Base-by-base conservation (phyloP, 2,888 invertebrate species). In the Odontothrips loti region DNA sequence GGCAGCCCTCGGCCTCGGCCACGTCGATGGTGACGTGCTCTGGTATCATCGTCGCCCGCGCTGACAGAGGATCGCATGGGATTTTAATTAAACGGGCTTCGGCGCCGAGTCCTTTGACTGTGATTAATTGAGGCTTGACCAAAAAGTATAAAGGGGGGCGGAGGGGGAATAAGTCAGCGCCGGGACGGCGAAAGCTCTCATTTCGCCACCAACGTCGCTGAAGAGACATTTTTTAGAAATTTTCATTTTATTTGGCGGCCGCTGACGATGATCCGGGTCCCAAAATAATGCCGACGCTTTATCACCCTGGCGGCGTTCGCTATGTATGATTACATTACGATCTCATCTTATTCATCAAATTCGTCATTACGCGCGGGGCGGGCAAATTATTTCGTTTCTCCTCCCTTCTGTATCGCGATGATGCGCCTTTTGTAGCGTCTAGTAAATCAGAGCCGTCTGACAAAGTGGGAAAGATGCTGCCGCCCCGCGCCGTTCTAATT, bases 301-400 rank as follows among this genome's bases (percentile, higher is more conserved):
- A 43, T 43, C 34, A 43, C 34, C 34, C 34, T 43, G 34, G 34
- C 34, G 34, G 34, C 34, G 51, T 1, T 10, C 3, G 51, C 51
- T 10, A n/a, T n/a, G 51, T 51, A 51, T 51, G 51, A 51, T 51
- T 51, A 51, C 68, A 68, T 68, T 23, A 68, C 68, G 23, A 68
- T 68, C 68, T 68, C 68, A 23, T 68, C 68, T 68, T 68, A 23
- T 68, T 68, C 68, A 68, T 68, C 68, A 68, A 68, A 68, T 68
- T 68, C 68, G 68, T 68, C 68, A 68, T 68, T 68, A 68, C 68
- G 68, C 68, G 68, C 1, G 6, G 15, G 15, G 68, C 68, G 23
- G 23, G 23, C 51, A 23, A 68, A 68, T 23, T 68, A 68, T 68
- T 68, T 68, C 68, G 23, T 23, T 11, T 51, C 51, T 20, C 51